A percentile compares a stretch with the other conserved stretches of the same genome.
Evolutionary conservation across 2,797 vertebrate genomes (phyloP).

Genomic region (Danio aesculapii): DNA sequence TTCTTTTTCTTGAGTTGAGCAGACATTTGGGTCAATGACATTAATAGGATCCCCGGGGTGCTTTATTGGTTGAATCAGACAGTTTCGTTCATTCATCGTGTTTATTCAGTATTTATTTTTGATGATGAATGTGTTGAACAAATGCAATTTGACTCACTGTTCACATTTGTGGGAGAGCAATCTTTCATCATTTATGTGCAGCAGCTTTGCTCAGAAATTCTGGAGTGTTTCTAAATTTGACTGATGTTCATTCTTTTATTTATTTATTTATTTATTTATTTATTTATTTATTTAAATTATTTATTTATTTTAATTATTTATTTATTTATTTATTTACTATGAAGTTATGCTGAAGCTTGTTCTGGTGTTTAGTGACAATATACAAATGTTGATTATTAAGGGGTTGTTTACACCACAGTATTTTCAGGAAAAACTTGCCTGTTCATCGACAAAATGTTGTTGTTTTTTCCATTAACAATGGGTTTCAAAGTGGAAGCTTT

Average conservation of each 20-base stretch:
- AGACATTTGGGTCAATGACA: conserved; percentile 4
- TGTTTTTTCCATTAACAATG: too few relatives aligned
- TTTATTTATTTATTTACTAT: not conserved
- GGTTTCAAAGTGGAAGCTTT: too few relatives aligned
- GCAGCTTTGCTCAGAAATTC: not conserved
- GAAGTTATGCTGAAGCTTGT: not conserved
- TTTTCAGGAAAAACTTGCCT: too few relatives aligned
- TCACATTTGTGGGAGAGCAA: not conserved
- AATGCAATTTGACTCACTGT: not conserved
- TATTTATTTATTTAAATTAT: too few relatives aligned
- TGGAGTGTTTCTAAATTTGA: not conserved
- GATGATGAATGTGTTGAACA: not conserved
- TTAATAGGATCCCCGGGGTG: not conserved
- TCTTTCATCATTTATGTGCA: conserved; percentile 11
- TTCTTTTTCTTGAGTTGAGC: not conserved
- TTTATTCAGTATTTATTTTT: conserved; percentile 34
- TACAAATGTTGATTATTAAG: not conserved
- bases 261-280: not conserved
- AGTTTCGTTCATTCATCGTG: not conserved
- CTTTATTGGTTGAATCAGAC: not conserved
- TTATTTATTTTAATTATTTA: too few relatives aligned
- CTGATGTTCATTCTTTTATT: not conserved
- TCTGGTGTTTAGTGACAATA: not conserved
- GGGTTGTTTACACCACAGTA: too few relatives aligned
- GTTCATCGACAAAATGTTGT: too few relatives aligned